Conservation (phyloP, 2,113 vertebrate species). For the Ginglymostoma cirratum region DNA sequence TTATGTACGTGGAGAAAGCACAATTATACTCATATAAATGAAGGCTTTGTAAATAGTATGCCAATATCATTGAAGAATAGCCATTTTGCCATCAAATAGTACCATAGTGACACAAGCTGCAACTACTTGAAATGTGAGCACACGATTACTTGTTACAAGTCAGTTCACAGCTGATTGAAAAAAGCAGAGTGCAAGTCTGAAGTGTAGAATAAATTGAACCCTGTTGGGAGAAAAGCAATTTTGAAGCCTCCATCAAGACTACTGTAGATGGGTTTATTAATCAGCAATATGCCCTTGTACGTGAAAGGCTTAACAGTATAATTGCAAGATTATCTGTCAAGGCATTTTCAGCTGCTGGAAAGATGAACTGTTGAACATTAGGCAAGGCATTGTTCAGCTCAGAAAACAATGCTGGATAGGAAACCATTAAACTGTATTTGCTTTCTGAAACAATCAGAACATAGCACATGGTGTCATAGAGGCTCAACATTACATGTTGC, state of each 20-base stretch:
- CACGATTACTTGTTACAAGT: constrained; percentile 37
- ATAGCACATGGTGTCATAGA: no score
- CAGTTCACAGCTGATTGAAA: constrained; percentile 35
- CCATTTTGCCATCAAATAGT: constrained; percentile 5
- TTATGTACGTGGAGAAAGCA: neutral
- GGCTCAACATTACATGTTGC: neutral
- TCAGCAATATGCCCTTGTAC: constrained; percentile 48
- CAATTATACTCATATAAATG: neutral
- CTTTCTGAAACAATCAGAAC: constrained; percentile 15
- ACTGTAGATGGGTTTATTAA: constrained; percentile 52
- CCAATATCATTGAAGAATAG: neutral
- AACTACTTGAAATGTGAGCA: neutral
- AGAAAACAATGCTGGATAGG: constrained; percentile 46
- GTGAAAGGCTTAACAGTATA: constrained; percentile 51
- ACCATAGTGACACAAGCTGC: neutral
- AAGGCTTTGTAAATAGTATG: neutral
- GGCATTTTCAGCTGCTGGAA: constrained; percentile 46
- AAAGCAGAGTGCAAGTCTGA: constrained; percentile 45
- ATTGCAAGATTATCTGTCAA: constrained; percentile 47
- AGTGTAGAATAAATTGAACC: constrained; percentile 50
- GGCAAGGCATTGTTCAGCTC: constrained; percentile 44
- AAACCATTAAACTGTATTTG: constrained; percentile 45
- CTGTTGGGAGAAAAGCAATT: constrained; percentile 49
- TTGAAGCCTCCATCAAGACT: constrained; percentile 51
- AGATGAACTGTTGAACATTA: constrained; percentile 42